These are phyloP conservation scores for Erinaceus europaeus DNA, from an alignment of 2,113 vertebrate genomes.

Conservation along the genomic window DNA sequence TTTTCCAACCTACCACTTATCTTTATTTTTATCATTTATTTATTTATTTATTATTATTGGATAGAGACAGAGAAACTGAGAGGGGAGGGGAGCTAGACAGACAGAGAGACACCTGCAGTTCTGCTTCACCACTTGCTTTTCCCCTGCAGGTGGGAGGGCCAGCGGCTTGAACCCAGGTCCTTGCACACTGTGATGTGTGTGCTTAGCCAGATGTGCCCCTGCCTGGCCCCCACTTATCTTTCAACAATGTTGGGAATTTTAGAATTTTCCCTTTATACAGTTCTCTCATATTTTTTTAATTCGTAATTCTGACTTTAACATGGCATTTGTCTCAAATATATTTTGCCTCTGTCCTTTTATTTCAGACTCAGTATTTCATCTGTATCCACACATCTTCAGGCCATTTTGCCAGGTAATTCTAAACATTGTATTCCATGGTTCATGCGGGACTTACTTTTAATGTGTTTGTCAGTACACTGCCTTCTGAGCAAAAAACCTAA, in stretches of 20 bases:
- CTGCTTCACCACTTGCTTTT: too few relatives aligned
- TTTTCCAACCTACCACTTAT: not conserved
- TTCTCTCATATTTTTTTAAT: not conserved
- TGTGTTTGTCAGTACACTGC: slow-evolving; percentile 9
- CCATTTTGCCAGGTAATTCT: not conserved
- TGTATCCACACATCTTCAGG: not conserved
- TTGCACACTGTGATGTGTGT: too few relatives aligned
- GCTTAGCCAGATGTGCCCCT: too few relatives aligned
- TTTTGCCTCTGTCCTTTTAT: not conserved
- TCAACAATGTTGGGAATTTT: not conserved
- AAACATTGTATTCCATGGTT: not conserved
- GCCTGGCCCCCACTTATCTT: not conserved
- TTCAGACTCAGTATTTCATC: not conserved
- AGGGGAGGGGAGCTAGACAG: too few relatives aligned
- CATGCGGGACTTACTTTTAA: not conserved
- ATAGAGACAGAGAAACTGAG: too few relatives aligned
- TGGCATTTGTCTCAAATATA: slow-evolving; percentile 36
- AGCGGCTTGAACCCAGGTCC: too few relatives aligned
- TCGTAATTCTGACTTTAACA: not conserved
- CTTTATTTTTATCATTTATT: not conserved
- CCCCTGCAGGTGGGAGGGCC: too few relatives aligned
- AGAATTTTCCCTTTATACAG: not conserved
- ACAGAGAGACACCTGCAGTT: too few relatives aligned
- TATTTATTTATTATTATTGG: too few relatives aligned
- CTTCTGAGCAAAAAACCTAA: slow-evolving; percentile 35